A percentile compares a stretch with the other conserved stretches of the same genome.
phyloP scores from a whole-genome alignment of 1,140 invertebrate species.

The Cheumatopsyche charites region DNA sequence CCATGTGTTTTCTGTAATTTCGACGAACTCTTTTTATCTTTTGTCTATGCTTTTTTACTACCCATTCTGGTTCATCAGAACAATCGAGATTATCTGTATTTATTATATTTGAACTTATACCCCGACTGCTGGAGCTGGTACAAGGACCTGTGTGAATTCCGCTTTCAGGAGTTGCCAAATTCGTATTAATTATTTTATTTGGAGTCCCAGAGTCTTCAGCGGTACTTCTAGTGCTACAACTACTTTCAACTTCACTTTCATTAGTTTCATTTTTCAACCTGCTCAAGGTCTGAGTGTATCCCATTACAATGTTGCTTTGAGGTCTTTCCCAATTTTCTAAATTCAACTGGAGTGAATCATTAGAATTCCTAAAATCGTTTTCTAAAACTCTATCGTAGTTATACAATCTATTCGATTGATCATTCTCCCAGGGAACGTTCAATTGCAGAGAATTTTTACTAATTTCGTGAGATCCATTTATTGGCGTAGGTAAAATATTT shows the following conservation, averaged over 20 bases:
- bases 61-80: constrained; percentile 59
- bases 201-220: constrained; percentile 50
- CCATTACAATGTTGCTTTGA: constrained; percentile 20
- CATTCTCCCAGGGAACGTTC: constrained; percentile 48
- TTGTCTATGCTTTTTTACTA: constrained; percentile 60
- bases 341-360: constrained; percentile 23
- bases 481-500: constrained; percentile 62
- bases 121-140: constrained; percentile 50
- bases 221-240: constrained; percentile 54
- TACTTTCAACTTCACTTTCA: constrained; percentile 59
- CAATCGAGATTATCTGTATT: constrained; percentile 48
- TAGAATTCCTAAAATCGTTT: constrained; percentile 19
- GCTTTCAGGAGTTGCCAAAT: constrained; percentile 51
- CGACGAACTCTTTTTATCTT: constrained; percentile 62
- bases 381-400: constrained; percentile 6
- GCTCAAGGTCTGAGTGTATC: constrained; percentile 54
- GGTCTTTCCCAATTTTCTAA: constrained; percentile 31
- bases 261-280: constrained; percentile 59
- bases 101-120: constrained; percentile 42
- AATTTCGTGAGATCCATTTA: constrained; percentile 63
- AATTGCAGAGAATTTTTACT: constrained; percentile 59
- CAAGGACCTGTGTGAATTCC: constrained; percentile 52
- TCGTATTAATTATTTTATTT: constrained; percentile 30
- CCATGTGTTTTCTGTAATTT: constrained; percentile 63
- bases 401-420: constrained; percentile 33